Evolutionary conservation across 1,140 invertebrate genomes (phyloP), one percentile per base, ranked within the genome.

Genomic region (Drosophila tropicalis): DNA sequence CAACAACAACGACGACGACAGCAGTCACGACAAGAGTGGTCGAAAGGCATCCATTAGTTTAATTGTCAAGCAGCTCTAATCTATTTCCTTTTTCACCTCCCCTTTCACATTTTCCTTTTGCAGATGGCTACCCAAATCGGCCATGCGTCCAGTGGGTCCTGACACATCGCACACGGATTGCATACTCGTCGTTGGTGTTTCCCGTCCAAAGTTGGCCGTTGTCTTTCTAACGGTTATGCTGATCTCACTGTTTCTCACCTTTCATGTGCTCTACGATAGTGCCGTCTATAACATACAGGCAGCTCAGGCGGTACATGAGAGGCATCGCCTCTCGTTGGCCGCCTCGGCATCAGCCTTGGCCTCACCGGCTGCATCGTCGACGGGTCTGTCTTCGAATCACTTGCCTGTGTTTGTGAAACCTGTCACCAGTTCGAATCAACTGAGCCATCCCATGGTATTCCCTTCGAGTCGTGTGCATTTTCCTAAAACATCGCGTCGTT

Each of bases 241-340:
- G 67, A 93, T 96, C 61, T 96, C 96, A 12, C 93, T 96, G 44
- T 96, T 96, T 92, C 94, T 96, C 81, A 96, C 96, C 61, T 96
- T 96, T 92, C 96, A 96, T 91, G 94, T 96, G 64, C 94, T 96
- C 44, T 96, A 96, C 93, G 96, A 96, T 92, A 96, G 95, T 90
- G 96, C 96, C n/a, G 93, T 96, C 12, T 96, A 96, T 91, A 96
- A 95, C 85, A 93, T 96, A 65, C 95, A 96, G 19, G 91, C 91
- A 0, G 91, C 90, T 0, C 91, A 92, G 60, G 90, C 90, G 0
- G 87, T 90, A 5, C 83, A 90, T 44, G 91, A 92, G 57, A 62
- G 78, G 13, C 90, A 91, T 79, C 90, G 83, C 5, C 82, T 90
- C 34, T 80, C 80, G 3, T 34, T 91, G 64, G 80, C 76, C 13